These are phyloP conservation scores for Hypomecis atomaria DNA, from an alignment of 2,888 invertebrate genomes.

Conservation along the genomic window DNA sequence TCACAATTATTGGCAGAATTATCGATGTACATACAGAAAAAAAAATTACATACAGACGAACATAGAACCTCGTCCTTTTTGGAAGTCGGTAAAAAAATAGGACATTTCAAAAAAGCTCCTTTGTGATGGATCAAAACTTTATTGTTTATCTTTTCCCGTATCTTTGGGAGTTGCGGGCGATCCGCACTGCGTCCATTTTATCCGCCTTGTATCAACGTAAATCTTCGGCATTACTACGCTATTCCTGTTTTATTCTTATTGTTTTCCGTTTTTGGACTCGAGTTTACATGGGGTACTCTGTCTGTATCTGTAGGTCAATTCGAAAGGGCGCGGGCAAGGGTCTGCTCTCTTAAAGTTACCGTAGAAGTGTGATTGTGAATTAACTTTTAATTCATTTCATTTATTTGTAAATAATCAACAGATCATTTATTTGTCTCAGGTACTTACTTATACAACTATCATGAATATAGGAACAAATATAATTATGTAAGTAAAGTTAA, in stretches of 20 bases:
- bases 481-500: too few relatives aligned
- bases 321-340: neutral
- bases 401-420: too few relatives aligned
- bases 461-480: too few relatives aligned
- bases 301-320: neutral
- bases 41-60: too few relatives aligned
- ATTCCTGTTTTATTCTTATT: slow-evolving; percentile 31
- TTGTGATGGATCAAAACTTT: slow-evolving; percentile 49
- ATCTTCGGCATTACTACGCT: slow-evolving; percentile 34
- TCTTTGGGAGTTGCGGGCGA: slow-evolving; percentile 32
- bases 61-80: too few relatives aligned
- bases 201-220: slow-evolving; percentile 38
- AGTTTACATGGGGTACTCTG: slow-evolving; percentile 15
- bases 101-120: slow-evolving; percentile 45
- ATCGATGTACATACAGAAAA: too few relatives aligned
- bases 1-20: too few relatives aligned
- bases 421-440: too few relatives aligned
- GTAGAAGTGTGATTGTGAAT: too few relatives aligned
- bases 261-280: slow-evolving; percentile 20
- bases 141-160: slow-evolving; percentile 42
- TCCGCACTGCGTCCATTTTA: slow-evolving; percentile 34
- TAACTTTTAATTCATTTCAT: too few relatives aligned
- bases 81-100: slow-evolving; percentile 42
- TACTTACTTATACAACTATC: too few relatives aligned
- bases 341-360: neutral